Percentiles rank a stretch among this genome's conserved stretches.
These are phyloP conservation scores for Drosophila novamexicana DNA, from an alignment of 1,140 invertebrate genomes.

Conservation along the genomic window DNA sequence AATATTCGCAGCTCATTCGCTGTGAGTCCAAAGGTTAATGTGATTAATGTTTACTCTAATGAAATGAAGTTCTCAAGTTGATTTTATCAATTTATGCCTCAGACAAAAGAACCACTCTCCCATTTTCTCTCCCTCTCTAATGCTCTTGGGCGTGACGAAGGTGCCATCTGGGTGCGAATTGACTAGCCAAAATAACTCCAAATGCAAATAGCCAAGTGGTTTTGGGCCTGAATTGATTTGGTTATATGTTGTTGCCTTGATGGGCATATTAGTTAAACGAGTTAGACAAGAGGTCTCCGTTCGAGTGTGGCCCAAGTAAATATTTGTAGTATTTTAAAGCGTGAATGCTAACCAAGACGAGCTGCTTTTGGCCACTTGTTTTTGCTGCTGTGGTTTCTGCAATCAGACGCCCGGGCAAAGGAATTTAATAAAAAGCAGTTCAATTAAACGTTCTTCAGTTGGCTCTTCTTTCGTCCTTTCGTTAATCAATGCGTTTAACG, in stretches of 20 bases:
- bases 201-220: conserved; percentile 45
- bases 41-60: conserved; percentile 83
- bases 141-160: conserved; percentile 57
- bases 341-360: background rate
- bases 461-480: conserved; percentile 29
- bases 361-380: background rate
- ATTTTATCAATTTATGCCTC: conserved; percentile 77
- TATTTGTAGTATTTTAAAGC: conserved; percentile 52
- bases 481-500: conserved; percentile 82
- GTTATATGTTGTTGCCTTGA: conserved; percentile 22
- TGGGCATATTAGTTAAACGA: conserved; percentile 69
- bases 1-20: conserved; percentile 63
- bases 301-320: conserved; percentile 58
- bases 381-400: conserved; percentile 48
- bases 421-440: conserved; percentile 74
- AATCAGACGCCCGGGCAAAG: conserved; percentile 62
- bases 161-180: conserved; percentile 31
- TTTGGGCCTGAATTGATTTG: conserved; percentile 12
- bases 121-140: conserved; percentile 33
- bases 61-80: conserved; percentile 83
- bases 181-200: conserved; percentile 13
- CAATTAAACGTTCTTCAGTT: conserved; percentile 70
- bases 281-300: conserved; percentile 44
- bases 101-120: conserved; percentile 57
- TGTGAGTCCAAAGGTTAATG: conserved; percentile 72